A percentile compares a stretch with the other conserved stretches of the same genome.
Evolutionary conservation across 2,113 vertebrate species (phyloP).

Genomic region (Cinclus mexicanus): DNA sequence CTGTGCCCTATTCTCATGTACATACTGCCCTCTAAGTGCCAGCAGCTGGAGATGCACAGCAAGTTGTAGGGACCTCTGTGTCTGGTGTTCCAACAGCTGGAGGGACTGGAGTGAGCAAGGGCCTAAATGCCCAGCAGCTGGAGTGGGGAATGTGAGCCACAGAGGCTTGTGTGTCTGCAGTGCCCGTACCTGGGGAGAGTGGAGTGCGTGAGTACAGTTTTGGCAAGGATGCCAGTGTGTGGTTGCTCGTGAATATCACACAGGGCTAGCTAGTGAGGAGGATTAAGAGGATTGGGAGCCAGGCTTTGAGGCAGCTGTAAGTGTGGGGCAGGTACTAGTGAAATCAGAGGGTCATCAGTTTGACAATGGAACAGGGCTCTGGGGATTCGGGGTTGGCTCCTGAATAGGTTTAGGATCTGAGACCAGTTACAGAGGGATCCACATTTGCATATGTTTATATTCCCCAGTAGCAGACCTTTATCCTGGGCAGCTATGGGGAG

Average conservation of each 20-base stretch:
- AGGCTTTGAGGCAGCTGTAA: neutral
- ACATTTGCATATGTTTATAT: rapidly evolving
- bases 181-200: rapidly evolving
- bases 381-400: neutral
- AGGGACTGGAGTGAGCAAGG: neutral
- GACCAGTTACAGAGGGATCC: too few relatives aligned
- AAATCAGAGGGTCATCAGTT: neutral
- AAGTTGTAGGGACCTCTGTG: neutral
- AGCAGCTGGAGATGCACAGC: neutral
- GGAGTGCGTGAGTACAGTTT: rapidly evolving
- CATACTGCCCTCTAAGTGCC: neutral
- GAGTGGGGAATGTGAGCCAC: neutral
- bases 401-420: neutral
- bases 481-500: neutral
- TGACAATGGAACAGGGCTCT: neutral
- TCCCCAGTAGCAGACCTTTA: neutral
- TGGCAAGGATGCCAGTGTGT: neutral
- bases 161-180: neutral
- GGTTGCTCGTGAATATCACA: neutral
- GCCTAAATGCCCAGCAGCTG: neutral
- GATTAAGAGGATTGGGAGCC: neutral
- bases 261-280: neutral
- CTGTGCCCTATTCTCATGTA: rapidly evolving
- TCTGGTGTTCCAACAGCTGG: neutral
- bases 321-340: neutral